These are phyloP conservation scores for Atta texana DNA, from an alignment of 1,140 invertebrate genomes.

Conservation along the genomic window DNA sequence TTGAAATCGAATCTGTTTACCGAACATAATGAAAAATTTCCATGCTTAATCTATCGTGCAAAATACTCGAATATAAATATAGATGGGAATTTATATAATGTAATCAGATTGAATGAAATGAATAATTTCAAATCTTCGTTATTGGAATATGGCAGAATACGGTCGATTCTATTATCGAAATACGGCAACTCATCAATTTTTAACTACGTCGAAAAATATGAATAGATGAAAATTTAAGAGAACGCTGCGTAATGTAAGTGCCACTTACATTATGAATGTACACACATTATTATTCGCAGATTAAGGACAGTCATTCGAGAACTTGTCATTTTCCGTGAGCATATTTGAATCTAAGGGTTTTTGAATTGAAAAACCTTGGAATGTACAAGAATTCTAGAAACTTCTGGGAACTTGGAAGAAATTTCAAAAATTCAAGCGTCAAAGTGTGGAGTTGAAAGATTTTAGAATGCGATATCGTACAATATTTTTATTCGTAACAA, in stretches of 20 bases:
- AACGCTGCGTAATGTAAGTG: conserved; percentile 21
- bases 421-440: conserved; percentile 3
- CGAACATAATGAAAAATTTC: conserved; percentile 2
- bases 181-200: conserved; percentile 4
- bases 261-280: conserved; percentile 18
- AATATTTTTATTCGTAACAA: background rate
- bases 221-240: background rate
- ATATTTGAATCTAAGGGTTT: background rate
- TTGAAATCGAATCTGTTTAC: background rate
- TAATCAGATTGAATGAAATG: background rate
- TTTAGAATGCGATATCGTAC: background rate
- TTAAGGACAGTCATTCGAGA: conserved; percentile 12
- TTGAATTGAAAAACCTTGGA: background rate
- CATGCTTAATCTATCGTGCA: background rate
- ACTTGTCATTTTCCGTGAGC: conserved; percentile 16
- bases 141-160: background rate
- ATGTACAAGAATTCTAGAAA: background rate
- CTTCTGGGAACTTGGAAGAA: background rate
- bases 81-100: conserved; percentile 2
- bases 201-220: background rate
- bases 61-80: conserved; percentile 22
- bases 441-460: background rate
- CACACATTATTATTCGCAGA: background rate
- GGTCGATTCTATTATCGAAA: conserved; percentile 15
- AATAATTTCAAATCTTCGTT: conserved; percentile 14